These are phyloP conservation scores for Hyposmocoma kahamanoa DNA, from an alignment of 1,140 invertebrate species.

Conservation along the genomic window DNA sequence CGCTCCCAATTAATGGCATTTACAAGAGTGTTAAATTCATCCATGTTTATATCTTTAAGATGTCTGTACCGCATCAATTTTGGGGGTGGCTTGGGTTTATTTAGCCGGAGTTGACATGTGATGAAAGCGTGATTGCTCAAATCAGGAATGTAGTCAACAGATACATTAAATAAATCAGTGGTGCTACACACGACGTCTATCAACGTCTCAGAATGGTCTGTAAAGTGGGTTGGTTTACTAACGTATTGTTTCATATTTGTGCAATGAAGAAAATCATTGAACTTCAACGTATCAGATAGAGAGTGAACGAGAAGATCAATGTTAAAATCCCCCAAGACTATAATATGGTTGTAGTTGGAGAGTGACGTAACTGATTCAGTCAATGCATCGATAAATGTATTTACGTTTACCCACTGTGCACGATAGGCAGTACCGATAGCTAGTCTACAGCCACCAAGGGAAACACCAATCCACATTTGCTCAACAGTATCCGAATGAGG, in stretches of 20 bases:
- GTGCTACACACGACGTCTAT: slow-evolving; percentile 5
- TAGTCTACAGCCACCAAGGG: neutral
- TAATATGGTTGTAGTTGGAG: neutral
- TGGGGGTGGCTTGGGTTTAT: neutral
- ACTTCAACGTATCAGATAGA: neutral
- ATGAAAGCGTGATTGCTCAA: neutral
- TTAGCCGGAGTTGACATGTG: neutral
- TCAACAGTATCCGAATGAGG: neutral
- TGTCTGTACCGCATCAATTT: neutral
- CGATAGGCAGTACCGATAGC: neutral
- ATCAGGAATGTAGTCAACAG: neutral
- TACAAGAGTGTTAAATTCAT: neutral
- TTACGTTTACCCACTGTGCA: neutral
- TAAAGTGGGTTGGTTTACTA: slow-evolving; percentile 11
- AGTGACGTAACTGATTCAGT: neutral
- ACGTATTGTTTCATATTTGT: slow-evolving; percentile 5
- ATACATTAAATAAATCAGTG: neutral
- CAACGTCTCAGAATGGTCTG: neutral
- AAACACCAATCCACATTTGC: neutral
- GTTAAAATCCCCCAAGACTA: slow-evolving; percentile 8
- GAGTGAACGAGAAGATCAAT: neutral
- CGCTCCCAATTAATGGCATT: neutral
- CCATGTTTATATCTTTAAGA: neutral
- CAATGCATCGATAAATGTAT: neutral
- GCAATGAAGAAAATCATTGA: neutral